Evolutionary conservation across 1,140 invertebrate species (phyloP), one percentile per base, ranked within the genome.

Genomic region (Diorhabda elongata): DNA sequence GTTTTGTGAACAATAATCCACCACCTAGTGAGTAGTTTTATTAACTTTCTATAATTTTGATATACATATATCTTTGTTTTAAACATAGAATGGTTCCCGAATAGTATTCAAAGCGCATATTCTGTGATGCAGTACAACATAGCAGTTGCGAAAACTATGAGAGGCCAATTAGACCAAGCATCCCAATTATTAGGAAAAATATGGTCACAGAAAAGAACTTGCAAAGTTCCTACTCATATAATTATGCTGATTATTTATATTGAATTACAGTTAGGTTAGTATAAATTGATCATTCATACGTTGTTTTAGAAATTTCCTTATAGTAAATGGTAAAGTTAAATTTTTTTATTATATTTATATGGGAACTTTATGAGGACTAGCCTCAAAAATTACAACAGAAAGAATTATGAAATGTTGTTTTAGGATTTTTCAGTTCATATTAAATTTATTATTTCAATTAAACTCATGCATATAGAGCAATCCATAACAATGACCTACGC

Each of bases 41-140:
- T 60, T 6, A 6, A 9, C 58, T 26, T 3, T n/a, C 7, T 60
- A 60, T 52, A 52, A 3, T n/a, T 4, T 52, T 52, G 6, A 8
- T 52, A 52, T 2, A 52, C 7, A n/a, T 4, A 58, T 67, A 42
- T 42, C 5, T 65, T 52, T 47, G 47, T 66, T 83, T 26, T 26
- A 26, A 26, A 26, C 26, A 74, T 74, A 83, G 83, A 84, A 69
- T 94, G 92, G 92, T 89, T 87, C 75, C 90, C 92, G 2, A 85
- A 85, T 66, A 89, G 86, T 44, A 74, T 90, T 45, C 79, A 84
- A 26, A 87, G 87, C 43, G 91, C 88, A 3, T 86, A 87, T 72
- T 85, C 87, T 47, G 85, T 93, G 45, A 83, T 93, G 66, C 87
- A 89, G 71, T 94, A 95, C 74, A 94, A 95, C 81, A 83, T 94